phyloP scores from a whole-genome alignment of 2,888 invertebrate species.

The Macroteleia sp. region DNA sequence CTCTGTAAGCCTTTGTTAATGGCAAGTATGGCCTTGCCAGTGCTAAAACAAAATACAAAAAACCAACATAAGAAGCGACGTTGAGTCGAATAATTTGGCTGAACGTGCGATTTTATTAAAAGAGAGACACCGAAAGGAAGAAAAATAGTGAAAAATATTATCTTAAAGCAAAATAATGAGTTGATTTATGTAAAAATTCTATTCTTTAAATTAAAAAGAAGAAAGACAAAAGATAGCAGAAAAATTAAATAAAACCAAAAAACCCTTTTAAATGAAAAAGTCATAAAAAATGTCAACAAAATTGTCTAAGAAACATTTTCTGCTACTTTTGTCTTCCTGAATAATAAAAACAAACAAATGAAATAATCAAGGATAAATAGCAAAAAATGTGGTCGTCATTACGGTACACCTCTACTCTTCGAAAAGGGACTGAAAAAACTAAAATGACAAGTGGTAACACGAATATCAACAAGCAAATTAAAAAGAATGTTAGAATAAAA shows the following conservation, averaged over 20 bases:
- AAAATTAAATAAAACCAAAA: too few species aligned
- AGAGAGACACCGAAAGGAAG: too few species aligned
- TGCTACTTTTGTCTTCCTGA: not conserved
- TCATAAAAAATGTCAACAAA: too few species aligned
- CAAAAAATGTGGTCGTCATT: not conserved
- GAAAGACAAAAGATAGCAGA: too few species aligned
- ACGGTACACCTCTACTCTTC: conserved; percentile 39
- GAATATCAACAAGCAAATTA: conserved; percentile 21
- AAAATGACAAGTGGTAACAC: too few species aligned
- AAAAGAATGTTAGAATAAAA: not conserved
- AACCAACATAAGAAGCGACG: conserved; percentile 83
- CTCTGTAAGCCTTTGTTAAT: conserved; percentile 94
- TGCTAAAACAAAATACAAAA: conserved; percentile 88
- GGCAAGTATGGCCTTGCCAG: conserved; percentile 93
- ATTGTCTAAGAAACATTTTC: too few species aligned
- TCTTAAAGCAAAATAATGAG: too few species aligned
- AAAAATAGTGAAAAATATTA: too few species aligned
- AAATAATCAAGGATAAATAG: not conserved
- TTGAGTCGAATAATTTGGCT: conserved; percentile 72
- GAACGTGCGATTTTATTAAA: conserved; percentile 66
- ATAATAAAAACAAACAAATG: too few species aligned
- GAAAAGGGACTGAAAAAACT: conserved; percentile 17
- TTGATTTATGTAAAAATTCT: too few species aligned
- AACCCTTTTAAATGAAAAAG: too few species aligned
- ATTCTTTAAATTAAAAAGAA: too few species aligned